A percentile compares a stretch with the other conserved stretches of the same genome.
Evolutionary conservation across 1,140 invertebrate genomes (phyloP).

Genomic region (Battus philenor): DNA sequence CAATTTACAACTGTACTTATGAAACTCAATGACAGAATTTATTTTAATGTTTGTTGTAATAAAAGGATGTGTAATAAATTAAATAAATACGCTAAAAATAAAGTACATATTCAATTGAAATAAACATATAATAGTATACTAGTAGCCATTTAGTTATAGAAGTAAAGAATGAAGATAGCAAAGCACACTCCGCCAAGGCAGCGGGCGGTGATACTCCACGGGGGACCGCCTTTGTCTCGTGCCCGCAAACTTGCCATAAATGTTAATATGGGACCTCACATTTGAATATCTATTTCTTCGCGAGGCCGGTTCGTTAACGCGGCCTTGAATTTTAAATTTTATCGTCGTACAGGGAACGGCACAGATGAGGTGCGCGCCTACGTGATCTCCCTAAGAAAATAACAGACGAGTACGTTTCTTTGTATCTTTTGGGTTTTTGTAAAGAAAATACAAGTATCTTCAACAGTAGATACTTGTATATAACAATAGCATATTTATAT

Average conservation of each 20-base stretch:
- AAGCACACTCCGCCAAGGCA: neutral
- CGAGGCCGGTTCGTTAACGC: slow-evolving; percentile 73
- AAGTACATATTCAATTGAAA: too few relatives aligned
- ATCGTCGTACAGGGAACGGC: slow-evolving; percentile 59
- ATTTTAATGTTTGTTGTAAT: too few relatives aligned
- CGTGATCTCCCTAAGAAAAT: slow-evolving; percentile 64
- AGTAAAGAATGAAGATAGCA: too few relatives aligned
- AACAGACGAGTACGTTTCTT: slow-evolving; percentile 54
- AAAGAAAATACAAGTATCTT: neutral
- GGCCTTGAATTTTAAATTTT: slow-evolving; percentile 76
- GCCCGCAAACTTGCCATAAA: slow-evolving; percentile 74
- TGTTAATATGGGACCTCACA: slow-evolving; percentile 75
- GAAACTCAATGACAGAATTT: too few relatives aligned
- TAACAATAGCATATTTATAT: too few relatives aligned
- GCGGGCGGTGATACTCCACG: neutral
- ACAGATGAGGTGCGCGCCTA: slow-evolving; percentile 70
- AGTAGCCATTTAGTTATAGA: too few relatives aligned
- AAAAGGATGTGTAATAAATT: too few relatives aligned
- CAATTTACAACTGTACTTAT: too few relatives aligned
- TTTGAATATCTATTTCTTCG: slow-evolving; percentile 76
- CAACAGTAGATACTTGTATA: too few relatives aligned
- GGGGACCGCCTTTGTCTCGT: slow-evolving; percentile 58
- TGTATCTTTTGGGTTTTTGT: slow-evolving; percentile 31
- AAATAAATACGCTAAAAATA: too few relatives aligned
- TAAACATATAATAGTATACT: too few relatives aligned